phyloP scores from a whole-genome alignment of 2,113 vertebrate genomes.

The Protobothrops mucrosquamatus region DNA sequence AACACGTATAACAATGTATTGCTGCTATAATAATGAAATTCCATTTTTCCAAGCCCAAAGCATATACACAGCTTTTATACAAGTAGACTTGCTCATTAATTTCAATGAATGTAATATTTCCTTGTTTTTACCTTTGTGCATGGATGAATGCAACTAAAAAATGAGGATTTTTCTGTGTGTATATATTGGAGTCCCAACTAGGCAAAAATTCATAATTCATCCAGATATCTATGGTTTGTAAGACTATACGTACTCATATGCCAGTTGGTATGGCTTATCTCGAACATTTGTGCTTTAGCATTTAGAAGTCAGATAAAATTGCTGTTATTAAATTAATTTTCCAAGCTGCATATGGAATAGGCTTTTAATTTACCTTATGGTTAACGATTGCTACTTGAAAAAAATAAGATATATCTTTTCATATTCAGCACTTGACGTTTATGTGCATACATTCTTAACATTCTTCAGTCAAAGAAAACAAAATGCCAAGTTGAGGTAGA shows the following conservation, averaged over 20 bases:
- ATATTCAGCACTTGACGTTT: slow-evolving; percentile 65
- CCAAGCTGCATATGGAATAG: slow-evolving; percentile 53
- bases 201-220: slow-evolving; percentile 18
- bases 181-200: not conserved
- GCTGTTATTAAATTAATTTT: slow-evolving; percentile 62
- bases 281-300: not conserved
- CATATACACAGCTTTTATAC: not conserved
- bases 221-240: slow-evolving; percentile 19
- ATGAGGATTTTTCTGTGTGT: not conserved
- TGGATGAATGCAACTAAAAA: not conserved
- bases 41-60: not conserved
- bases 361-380: slow-evolving; percentile 46
- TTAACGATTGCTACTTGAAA: slow-evolving; percentile 62
- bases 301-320: slow-evolving; percentile 45
- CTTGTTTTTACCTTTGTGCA: not conserved
- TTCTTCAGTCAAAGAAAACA: slow-evolving; percentile 77
- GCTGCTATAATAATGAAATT: not conserved
- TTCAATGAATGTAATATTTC: not conserved
- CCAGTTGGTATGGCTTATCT: not conserved
- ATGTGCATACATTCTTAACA: slow-evolving; percentile 75
- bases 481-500: slow-evolving; percentile 72
- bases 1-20: not conserved
- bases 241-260: not conserved
- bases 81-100: not conserved
- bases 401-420: slow-evolving; percentile 69